Percentiles rank a stretch among this genome's conserved stretches.
Conservation (phyloP, 2,888 invertebrate genomes). For the Mesorhabditis sp. region DNA sequence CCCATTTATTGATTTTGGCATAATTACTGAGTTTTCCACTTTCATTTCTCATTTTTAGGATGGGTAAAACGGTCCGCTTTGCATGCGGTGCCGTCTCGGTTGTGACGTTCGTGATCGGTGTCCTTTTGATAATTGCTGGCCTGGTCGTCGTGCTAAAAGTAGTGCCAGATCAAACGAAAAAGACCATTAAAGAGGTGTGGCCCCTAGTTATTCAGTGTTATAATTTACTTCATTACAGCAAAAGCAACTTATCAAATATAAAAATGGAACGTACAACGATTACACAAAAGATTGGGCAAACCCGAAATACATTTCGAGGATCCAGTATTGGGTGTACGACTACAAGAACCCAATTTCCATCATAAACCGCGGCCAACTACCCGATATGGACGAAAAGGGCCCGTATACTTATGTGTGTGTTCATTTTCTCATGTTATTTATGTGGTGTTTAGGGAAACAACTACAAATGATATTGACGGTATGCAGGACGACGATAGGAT, state of each 20-base stretch:
- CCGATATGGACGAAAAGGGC: conserved; percentile 41
- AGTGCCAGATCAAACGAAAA: conserved; percentile 27
- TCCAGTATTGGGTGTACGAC: conserved; percentile 37
- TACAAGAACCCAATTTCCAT: conserved; percentile 42
- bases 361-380: conserved; percentile 38
- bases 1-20: too few relatives aligned
- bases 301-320: conserved; percentile 27
- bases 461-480: conserved; percentile 26
- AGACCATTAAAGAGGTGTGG: conserved; percentile 29
- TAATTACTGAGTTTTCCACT: too few relatives aligned
- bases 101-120: conserved; percentile 29
- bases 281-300: conserved; percentile 34
- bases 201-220: neutral
- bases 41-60: neutral
- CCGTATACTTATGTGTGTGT: conserved; percentile 44
- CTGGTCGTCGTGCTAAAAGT: conserved; percentile 35
- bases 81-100: conserved; percentile 12
- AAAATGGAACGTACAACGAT: conserved; percentile 36
- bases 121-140: conserved; percentile 31
- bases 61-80: conserved; percentile 11
- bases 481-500: conserved; percentile 26
- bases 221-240: neutral
- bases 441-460: conserved; percentile 20
- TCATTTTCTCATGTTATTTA: neutral
- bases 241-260: conserved; percentile 26